phyloP scores from a whole-genome alignment of 92 coral and sea anemone genomes.

The Heteractis magnifica region DNA sequence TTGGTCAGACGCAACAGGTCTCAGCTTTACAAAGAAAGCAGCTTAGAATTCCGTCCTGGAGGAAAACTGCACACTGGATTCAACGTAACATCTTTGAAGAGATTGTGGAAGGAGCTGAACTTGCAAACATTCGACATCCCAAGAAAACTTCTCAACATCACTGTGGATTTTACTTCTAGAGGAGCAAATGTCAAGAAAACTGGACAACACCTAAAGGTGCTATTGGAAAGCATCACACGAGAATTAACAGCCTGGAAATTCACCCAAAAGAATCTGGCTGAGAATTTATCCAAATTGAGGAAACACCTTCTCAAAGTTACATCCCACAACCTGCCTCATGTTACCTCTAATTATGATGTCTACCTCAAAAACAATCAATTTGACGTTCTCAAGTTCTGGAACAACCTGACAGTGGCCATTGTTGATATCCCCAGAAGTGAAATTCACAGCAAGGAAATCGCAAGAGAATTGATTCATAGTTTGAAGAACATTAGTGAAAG shows the following conservation, averaged over 20 bases:
- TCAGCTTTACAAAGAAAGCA: conserved; percentile 49
- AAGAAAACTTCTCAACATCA: conserved; percentile 60
- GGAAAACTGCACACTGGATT: conserved; percentile 12
- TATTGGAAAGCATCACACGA: conserved; percentile 48
- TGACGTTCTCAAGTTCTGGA: conserved; percentile 39
- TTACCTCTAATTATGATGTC: conserved; percentile 36
- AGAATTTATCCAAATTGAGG: conserved; percentile 48
- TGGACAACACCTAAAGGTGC: conserved; percentile 51
- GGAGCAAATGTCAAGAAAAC: conserved; percentile 47
- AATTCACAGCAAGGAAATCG: conserved; percentile 40
- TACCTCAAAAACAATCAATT: conserved; percentile 37
- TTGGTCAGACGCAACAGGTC: conserved; percentile 53
- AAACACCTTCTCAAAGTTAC: conserved; percentile 53
- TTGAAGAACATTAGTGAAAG: conserved; percentile 55
- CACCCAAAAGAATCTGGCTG: conserved; percentile 44
- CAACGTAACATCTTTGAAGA: conserved; percentile 45
- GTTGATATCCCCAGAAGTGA: conserved; percentile 24
- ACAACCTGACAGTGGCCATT: conserved; percentile 30
- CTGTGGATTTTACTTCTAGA: conserved; percentile 51
- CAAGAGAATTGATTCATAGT: conserved; percentile 56
- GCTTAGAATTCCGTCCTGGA: conserved; percentile 45
- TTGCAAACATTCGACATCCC: conserved; percentile 52
- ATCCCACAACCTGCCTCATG: conserved; percentile 53
- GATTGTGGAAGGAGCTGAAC: conserved; percentile 47
- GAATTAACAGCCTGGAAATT: conserved; percentile 52